Percentiles rank a stretch among this genome's conserved stretches.
These are phyloP conservation scores for Tiphia femorata DNA, from an alignment of 2,888 invertebrate genomes.

Conservation along the genomic window DNA sequence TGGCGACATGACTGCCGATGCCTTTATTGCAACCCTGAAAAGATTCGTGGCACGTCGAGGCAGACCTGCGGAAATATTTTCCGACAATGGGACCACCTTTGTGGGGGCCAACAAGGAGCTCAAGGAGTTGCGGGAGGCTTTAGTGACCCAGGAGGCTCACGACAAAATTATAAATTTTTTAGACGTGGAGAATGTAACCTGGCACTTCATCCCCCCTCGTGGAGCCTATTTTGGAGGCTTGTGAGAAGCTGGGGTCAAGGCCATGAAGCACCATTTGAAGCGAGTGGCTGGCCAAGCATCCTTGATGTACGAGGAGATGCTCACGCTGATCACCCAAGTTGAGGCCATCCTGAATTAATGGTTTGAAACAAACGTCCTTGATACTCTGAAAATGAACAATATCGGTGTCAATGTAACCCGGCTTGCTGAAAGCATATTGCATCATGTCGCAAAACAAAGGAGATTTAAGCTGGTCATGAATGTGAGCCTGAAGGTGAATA, in stretches of 20 bases:
- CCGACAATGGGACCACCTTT: not conserved
- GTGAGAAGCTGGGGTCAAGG: too few relatives aligned
- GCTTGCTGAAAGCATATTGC: too few relatives aligned
- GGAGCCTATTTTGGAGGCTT: not conserved
- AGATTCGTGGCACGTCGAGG: too few relatives aligned
- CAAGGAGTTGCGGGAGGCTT: not conserved
- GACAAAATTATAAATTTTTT: not conserved
- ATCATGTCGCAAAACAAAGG: too few relatives aligned
- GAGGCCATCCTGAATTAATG: constrained; percentile 1
- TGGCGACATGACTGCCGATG: too few relatives aligned
- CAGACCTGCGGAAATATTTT: not conserved
- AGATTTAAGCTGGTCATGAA: too few relatives aligned
- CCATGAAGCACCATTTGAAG: not conserved
- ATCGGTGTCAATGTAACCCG: too few relatives aligned
- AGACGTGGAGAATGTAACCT: not conserved
- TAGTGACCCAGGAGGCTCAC: not conserved
- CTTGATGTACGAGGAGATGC: not conserved
- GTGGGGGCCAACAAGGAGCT: not conserved
- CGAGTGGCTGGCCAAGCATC: not conserved
- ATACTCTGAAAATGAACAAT: too few relatives aligned
- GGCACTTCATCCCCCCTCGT: too few relatives aligned
- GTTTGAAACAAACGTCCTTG: too few relatives aligned
- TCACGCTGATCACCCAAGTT: not conserved
- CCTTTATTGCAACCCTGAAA: too few relatives aligned
- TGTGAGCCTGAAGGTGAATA: too few relatives aligned